These are phyloP conservation scores for Marcusenius ussheri DNA, from an alignment of 2,113 vertebrate genomes.

Conservation along the genomic window DNA sequence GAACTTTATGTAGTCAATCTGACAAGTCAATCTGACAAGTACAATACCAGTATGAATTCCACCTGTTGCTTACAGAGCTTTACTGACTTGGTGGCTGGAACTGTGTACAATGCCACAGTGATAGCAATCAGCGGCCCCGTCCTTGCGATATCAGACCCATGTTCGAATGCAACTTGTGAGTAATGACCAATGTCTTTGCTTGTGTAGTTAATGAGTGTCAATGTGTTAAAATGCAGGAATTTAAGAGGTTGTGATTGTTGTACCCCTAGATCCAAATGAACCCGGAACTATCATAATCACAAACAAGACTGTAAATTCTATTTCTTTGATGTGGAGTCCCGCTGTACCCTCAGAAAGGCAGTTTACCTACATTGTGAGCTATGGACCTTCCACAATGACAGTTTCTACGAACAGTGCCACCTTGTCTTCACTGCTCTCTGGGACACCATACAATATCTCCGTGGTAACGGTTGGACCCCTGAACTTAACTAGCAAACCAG, in stretches of 20 bases:
- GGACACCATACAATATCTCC: slow-evolving; percentile 47
- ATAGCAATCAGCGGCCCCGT: slow-evolving; percentile 42
- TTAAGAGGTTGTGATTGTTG: background rate
- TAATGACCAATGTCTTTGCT: slow-evolving; percentile 17
- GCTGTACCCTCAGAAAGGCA: slow-evolving; percentile 34
- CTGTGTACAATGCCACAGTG: slow-evolving; percentile 32
- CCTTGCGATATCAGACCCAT: slow-evolving; percentile 20
- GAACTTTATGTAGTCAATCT: slow-evolving; percentile 29
- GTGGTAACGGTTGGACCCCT: slow-evolving; percentile 40
- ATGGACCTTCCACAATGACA: rapidly evolving
- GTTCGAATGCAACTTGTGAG: slow-evolving; percentile 55
- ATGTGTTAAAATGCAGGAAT: background rate
- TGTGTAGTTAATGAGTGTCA: background rate
- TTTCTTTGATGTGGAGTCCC: slow-evolving; percentile 33
- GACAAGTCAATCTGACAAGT: background rate
- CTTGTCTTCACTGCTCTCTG: slow-evolving; percentile 38
- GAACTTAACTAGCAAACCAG: slow-evolving; percentile 33
- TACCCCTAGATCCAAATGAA: slow-evolving; percentile 49
- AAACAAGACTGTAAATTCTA: slow-evolving; percentile 26
- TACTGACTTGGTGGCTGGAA: slow-evolving; percentile 37
- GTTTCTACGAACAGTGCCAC: background rate
- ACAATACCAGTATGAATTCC: rapidly evolving
- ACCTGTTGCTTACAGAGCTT: background rate
- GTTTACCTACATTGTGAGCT: slow-evolving; percentile 37
- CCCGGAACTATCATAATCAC: slow-evolving; percentile 35